A percentile compares a stretch with the other conserved stretches of the same genome.
Evolutionary conservation across 1,140 invertebrate species (phyloP).

Genomic region (Drosophila virilis): DNA sequence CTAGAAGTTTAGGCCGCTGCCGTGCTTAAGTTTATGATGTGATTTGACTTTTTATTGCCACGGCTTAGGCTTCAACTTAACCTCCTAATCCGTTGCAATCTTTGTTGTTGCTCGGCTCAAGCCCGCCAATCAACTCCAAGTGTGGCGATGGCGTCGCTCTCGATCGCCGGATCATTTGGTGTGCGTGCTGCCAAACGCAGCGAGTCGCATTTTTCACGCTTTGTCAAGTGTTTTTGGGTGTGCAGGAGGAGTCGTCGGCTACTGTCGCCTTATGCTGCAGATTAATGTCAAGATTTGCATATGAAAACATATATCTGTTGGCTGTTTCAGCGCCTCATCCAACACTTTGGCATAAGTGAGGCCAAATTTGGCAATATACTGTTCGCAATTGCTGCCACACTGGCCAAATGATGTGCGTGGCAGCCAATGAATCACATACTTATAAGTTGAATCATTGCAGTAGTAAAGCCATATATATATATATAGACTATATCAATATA

Average conservation of each 20-base stretch:
- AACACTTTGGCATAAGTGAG: conserved; percentile 43
- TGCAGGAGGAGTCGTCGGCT: conserved; percentile 58
- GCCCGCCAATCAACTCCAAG: conserved; percentile 54
- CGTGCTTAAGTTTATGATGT: conserved; percentile 51
- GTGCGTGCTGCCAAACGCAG: conserved; percentile 34
- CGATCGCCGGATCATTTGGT: conserved; percentile 35
- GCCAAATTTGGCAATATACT: conserved; percentile 63
- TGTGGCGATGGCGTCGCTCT: conserved; percentile 46
- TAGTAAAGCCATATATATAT: neutral
- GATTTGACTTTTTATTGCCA: conserved; percentile 65
- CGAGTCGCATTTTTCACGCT: conserved; percentile 70
- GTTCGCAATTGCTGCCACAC: conserved; percentile 3
- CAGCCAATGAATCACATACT: conserved; percentile 55
- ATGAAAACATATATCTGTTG: conserved; percentile 72
- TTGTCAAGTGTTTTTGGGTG: conserved; percentile 59
- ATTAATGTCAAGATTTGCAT: conserved; percentile 84
- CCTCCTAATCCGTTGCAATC: conserved; percentile 56
- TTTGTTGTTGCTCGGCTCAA: conserved; percentile 16
- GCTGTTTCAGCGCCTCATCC: conserved; percentile 49
- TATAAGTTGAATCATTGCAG: conserved; percentile 24
- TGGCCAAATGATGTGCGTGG: conserved; percentile 39
- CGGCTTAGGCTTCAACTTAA: conserved; percentile 60
- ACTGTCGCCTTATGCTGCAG: conserved; percentile 56
- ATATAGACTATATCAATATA: no score
- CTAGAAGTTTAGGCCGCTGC: conserved; percentile 37